Evolutionary conservation across 2,797 vertebrate species (phyloP).

Genomic region (Phaenicophaeus curvirostris): DNA sequence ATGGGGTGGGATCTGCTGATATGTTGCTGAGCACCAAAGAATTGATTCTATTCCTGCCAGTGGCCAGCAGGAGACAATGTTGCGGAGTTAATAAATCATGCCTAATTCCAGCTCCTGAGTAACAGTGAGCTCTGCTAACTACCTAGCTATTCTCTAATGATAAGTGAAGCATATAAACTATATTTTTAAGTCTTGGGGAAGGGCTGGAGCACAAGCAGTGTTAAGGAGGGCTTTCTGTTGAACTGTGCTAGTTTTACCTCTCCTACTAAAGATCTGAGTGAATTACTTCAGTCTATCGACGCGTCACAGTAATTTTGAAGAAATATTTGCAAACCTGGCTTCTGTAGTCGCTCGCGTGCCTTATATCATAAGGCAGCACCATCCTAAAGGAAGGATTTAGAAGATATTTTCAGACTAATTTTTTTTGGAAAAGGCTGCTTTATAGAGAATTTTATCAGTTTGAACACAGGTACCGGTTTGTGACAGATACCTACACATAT

Average conservation of each 20-base stretch:
- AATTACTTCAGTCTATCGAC: not conserved
- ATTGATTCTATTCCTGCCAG: not conserved
- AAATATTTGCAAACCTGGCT: not conserved
- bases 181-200: not conserved
- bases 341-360: not conserved
- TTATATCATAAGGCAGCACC: not conserved
- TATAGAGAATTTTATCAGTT: not conserved
- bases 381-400: not conserved
- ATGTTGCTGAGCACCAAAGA: not conserved
- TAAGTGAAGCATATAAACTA: not conserved
- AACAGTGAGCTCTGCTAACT: not conserved
- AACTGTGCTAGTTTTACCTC: not conserved
- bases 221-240: not conserved
- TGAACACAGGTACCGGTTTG: not conserved
- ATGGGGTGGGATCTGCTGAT: not conserved
- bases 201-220: not conserved
- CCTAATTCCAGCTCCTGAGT: not conserved
- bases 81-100: not conserved
- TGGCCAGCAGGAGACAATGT: conserved; percentile 12
- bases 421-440: not conserved
- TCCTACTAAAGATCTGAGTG: not conserved
- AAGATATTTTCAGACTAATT: not conserved
- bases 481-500: not conserved
- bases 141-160: not conserved
- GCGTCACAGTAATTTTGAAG: not conserved